Percentiles rank a stretch among this genome's conserved stretches.
Conservation (phyloP, 1,140 invertebrate species). For the Colletes gigas region DNA sequence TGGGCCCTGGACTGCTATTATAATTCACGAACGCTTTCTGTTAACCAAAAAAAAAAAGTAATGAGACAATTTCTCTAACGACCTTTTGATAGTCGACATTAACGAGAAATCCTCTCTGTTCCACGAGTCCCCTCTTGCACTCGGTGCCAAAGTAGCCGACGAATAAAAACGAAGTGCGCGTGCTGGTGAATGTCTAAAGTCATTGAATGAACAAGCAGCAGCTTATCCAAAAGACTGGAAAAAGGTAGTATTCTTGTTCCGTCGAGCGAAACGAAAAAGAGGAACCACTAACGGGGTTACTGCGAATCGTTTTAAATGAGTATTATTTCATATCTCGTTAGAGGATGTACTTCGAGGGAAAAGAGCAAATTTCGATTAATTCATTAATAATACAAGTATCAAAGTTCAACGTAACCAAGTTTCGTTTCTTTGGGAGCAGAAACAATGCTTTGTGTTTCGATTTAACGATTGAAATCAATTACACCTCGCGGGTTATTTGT, state of each 20-base stretch:
- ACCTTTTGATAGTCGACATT: constrained; percentile 37
- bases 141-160: background rate
- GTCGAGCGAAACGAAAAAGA: background rate
- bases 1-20: background rate
- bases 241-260: constrained; percentile 1
- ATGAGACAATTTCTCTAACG: constrained; percentile 23
- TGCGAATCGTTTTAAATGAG: background rate
- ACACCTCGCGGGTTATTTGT: too few relatives aligned
- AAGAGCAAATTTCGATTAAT: background rate
- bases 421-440: too few relatives aligned
- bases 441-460: too few relatives aligned
- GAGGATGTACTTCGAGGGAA: background rate
- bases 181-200: background rate
- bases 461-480: too few relatives aligned
- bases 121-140: background rate
- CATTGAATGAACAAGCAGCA: background rate
- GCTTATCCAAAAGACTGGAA: background rate
- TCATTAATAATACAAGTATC: background rate
- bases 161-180: constrained; percentile 13
- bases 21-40: constrained; percentile 16
- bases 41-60: constrained; percentile 11
- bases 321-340: background rate
- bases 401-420: too few relatives aligned
- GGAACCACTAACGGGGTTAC: background rate
- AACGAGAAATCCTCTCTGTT: constrained; percentile 20